These are phyloP conservation scores for Calephelis nemesis DNA, from an alignment of 1,140 invertebrate species.

Conservation along the genomic window DNA sequence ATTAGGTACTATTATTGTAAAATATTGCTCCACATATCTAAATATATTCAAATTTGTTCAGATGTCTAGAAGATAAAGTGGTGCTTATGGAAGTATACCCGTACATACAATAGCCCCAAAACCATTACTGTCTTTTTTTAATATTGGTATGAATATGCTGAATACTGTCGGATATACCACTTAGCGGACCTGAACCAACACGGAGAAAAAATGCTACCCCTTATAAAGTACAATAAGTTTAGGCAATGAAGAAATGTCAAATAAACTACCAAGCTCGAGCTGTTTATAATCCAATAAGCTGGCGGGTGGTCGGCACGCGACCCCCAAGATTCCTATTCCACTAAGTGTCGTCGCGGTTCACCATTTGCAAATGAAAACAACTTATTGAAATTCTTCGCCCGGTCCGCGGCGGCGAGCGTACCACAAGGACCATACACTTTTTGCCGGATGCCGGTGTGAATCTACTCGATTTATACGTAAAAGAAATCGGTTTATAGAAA, in stretches of 20 bases:
- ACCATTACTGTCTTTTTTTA: too few relatives aligned
- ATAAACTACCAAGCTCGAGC: constrained; percentile 29
- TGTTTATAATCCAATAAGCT: constrained; percentile 70
- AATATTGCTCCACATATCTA: too few relatives aligned
- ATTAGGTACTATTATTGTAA: too few relatives aligned
- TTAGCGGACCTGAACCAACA: too few relatives aligned
- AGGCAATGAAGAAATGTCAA: constrained; percentile 6
- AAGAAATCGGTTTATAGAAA: neutral
- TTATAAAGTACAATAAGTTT: neutral
- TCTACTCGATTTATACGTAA: constrained; percentile 4
- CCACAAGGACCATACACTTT: constrained; percentile 45
- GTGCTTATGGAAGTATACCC: too few relatives aligned
- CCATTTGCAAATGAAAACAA: constrained; percentile 79
- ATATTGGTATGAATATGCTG: too few relatives aligned
- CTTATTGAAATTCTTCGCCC: constrained; percentile 77
- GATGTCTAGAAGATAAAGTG: too few relatives aligned
- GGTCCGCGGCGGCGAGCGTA: constrained; percentile 44
- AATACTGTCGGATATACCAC: too few relatives aligned
- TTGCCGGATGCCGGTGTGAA: constrained; percentile 40
- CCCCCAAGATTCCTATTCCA: constrained; percentile 68
- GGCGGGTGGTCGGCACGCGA: constrained; percentile 49
- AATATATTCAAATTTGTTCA: too few relatives aligned
- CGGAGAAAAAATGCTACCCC: neutral
- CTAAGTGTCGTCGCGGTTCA: constrained; percentile 70
- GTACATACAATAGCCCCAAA: too few relatives aligned